Evolutionary conservation across 2,888 invertebrate genomes (phyloP).

Genomic region (Marronus borbonicus): DNA sequence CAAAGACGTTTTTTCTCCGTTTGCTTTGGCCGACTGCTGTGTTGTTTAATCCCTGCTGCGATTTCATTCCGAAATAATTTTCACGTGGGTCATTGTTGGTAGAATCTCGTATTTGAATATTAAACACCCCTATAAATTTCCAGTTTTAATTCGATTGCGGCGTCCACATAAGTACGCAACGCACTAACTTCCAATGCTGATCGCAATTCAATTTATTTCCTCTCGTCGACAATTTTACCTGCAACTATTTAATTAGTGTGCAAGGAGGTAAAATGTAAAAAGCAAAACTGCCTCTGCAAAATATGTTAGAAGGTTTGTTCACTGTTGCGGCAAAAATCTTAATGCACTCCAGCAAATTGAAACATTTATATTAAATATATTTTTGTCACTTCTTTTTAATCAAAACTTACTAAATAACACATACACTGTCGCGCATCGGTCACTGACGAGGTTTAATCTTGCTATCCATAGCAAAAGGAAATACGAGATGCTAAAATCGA

Average conservation of each 20-base stretch:
- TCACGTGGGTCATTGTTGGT: neutral
- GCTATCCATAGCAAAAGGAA: too few species aligned
- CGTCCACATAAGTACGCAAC: slow-evolving; percentile 4
- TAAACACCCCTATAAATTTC: slow-evolving; percentile 23
- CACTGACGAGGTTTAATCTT: too few species aligned
- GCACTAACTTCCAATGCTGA: slow-evolving; percentile 1
- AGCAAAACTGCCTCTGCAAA: neutral
- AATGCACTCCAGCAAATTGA: too few species aligned
- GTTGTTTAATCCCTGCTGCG: neutral
- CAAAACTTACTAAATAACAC: too few species aligned
- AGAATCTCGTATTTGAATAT: slow-evolving; percentile 5
- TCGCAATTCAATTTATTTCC: slow-evolving; percentile 5
- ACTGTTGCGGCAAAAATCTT: neutral
- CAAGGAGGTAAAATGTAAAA: neutral
- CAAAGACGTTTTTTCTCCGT: neutral
- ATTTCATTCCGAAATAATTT: slow-evolving; percentile 22
- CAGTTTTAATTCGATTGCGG: slow-evolving; percentile 18
- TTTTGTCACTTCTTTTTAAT: too few species aligned
- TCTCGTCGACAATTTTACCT: neutral
- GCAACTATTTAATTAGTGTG: slow-evolving; percentile 38
- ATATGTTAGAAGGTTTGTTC: neutral
- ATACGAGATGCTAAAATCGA: too few species aligned
- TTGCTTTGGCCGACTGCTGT: neutral
- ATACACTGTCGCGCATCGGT: too few species aligned
- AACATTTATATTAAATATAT: too few species aligned